Evolutionary conservation across 2,888 invertebrate species (phyloP).

Genomic region (Dorcus hopei): DNA sequence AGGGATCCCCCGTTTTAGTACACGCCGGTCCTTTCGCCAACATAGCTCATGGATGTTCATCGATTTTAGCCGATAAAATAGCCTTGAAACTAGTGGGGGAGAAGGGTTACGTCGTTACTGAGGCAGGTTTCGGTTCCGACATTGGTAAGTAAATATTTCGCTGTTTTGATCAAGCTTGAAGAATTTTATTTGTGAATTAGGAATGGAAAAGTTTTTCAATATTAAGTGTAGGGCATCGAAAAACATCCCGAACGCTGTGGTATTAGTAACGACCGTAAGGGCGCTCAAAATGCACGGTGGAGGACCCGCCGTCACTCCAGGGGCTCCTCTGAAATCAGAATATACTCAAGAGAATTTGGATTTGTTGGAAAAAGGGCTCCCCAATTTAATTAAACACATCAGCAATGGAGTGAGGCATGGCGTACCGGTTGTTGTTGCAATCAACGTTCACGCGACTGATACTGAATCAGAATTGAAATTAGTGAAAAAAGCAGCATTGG

Average conservation of each 20-base stretch:
- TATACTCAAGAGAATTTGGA: conserved; percentile 87
- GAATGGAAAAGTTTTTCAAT: conserved; percentile 97
- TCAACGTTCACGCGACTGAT: conserved; percentile 88
- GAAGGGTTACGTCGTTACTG: conserved; percentile 91
- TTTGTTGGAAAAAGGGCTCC: conserved; percentile 78
- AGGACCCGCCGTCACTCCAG: conserved; percentile 84
- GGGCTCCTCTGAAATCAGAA: conserved; percentile 77
- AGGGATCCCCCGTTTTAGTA: conserved; percentile 93
- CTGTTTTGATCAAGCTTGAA: background rate
- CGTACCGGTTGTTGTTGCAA: conserved; percentile 90
- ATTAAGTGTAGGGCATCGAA: conserved; percentile 93
- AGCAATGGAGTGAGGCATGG: conserved; percentile 86
- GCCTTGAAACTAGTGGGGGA: conserved; percentile 90
- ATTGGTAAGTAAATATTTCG: conserved; percentile 61
- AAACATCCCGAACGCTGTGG: conserved; percentile 80
- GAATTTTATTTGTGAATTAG: conserved; percentile 42
- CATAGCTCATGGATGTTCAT: conserved; percentile 98
- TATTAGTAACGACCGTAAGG: conserved; percentile 88
- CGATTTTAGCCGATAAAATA: conserved; percentile 90
- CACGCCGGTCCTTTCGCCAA: conserved; percentile 99
- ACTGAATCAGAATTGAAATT: conserved; percentile 78
- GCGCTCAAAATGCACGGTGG: conserved; percentile 99
- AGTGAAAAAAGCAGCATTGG: conserved; percentile 67
- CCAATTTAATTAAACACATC: conserved; percentile 91
- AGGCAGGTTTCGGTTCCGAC: conserved; percentile 98